Conservation (phyloP, 2,113 vertebrate genomes). For the Eulemur macaco region DNA sequence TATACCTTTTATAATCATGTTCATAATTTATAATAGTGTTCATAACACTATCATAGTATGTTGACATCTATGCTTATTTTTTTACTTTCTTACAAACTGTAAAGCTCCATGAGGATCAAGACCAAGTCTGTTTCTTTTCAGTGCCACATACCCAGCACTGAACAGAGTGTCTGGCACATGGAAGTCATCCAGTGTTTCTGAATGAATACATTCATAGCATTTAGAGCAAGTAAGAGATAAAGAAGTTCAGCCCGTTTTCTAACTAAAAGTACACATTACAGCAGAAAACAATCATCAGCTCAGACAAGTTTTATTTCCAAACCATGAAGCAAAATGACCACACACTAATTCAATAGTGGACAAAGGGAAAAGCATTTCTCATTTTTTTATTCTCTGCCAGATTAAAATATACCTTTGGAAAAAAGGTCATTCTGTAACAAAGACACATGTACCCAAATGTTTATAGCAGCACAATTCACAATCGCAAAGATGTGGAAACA, state of each 20-base stretch:
- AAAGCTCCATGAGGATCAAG: background rate
- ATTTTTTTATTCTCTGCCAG: conserved; percentile 10
- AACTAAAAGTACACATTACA: background rate
- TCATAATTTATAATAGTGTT: background rate
- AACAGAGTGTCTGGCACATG: background rate
- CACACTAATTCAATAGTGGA: background rate
- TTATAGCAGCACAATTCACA: no score
- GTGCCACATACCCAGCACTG: background rate
- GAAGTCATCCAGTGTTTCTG: background rate
- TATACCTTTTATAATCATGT: background rate
- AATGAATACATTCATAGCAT: background rate
- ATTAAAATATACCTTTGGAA: background rate
- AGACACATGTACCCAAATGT: no score
- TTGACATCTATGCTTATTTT: background rate
- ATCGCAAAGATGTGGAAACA: no score
- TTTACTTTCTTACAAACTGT: background rate
- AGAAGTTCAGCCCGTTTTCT: background rate
- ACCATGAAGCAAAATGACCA: conserved; percentile 8
- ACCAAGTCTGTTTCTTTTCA: background rate
- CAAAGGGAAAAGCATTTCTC: background rate
- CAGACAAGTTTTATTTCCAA: conserved; percentile 30
- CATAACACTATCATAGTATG: background rate
- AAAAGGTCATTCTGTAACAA: no score
- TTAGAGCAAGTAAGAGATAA: background rate
- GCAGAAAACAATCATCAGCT: background rate